These are phyloP conservation scores for Drosophila robusta DNA, from an alignment of 2,888 invertebrate species.

Conservation along the genomic window DNA sequence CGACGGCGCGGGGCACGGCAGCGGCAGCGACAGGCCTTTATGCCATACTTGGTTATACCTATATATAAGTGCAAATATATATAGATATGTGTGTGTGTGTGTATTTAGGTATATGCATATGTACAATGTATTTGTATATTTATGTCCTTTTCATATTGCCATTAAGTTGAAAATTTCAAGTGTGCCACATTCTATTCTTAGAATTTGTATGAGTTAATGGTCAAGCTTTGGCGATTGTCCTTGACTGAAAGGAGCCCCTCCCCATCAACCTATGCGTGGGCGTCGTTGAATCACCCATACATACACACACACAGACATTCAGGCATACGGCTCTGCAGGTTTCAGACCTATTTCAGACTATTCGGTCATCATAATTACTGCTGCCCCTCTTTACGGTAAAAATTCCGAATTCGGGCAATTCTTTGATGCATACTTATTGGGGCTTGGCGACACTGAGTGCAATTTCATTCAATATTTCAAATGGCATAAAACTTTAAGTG, in stretches of 20 bases:
- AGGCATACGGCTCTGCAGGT: background rate
- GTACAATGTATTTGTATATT: conserved; percentile 9
- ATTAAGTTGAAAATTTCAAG: conserved; percentile 52
- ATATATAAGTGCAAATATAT: conserved; percentile 1
- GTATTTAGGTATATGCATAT: background rate
- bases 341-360: conserved; percentile 17
- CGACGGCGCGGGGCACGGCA: conserved; percentile 1
- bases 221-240: conserved; percentile 35
- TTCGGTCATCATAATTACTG: conserved; percentile 38
- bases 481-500: conserved; percentile 26
- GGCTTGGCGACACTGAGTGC: conserved; percentile 8
- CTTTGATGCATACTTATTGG: conserved; percentile 60
- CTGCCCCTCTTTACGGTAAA: no score
- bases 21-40: conserved; percentile 35
- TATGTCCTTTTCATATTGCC: conserved; percentile 35
- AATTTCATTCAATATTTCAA: conserved; percentile 26
- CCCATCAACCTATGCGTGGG: conserved; percentile 32
- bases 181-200: conserved; percentile 41
- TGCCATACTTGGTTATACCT: conserved; percentile 29
- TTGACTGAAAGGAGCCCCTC: conserved; percentile 23
- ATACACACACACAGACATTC: conserved; percentile 9
- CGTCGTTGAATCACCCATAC: conserved; percentile 26
- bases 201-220: conserved; percentile 51
- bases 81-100: background rate
- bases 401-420: background rate